Evolutionary conservation across 2,113 vertebrate genomes (phyloP), one percentile per base, ranked within the genome.

Genomic region (Meriones unguiculatus): DNA sequence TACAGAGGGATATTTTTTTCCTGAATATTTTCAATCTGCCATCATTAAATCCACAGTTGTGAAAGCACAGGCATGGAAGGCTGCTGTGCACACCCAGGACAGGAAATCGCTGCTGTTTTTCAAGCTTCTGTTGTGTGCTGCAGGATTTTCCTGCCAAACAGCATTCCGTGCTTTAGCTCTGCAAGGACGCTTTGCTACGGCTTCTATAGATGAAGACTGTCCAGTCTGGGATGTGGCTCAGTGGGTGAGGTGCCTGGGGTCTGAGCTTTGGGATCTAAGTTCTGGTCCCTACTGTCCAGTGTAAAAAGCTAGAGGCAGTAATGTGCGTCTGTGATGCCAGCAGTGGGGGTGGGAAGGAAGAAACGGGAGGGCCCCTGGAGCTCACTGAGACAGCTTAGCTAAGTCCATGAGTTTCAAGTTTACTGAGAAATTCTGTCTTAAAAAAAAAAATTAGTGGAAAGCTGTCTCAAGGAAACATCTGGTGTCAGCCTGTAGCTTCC

Each of bases 151-250:
- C 59, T n/a, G 5, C 14, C 18, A 59, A 35, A 12, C 38, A 17
- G 7, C n/a, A 24, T 41, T 64, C 46, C 9, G 0, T 10, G 3
- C 32, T 3, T 0, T 7, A 7, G 20, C 17, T 69, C 59, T 73
- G 54, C 22, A 25, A 38, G 62, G 57, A 7, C 30, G 14, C 13
- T 13, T 9, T 7, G 1, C 2, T 15, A 2, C 38, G 20, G 32
- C 0, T 52, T 25, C 54, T 30, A 25, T 9, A 73, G 38, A 7
- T 35, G 2, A 85, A n/a, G 32, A 32, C 22, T 30, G 12, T 20
- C 76, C 28, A 14, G 2, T 7, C 38, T 17, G 22, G 15, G 62
- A 32, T 11, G 12, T 46, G 62, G 28, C 25, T 67, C 84, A 86
- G 38, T 50, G 38, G 28, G 38, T 67, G 22, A 50, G 12, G 28